phyloP scores from a whole-genome alignment of 2,888 invertebrate genomes.

The Diaphora mendica region DNA sequence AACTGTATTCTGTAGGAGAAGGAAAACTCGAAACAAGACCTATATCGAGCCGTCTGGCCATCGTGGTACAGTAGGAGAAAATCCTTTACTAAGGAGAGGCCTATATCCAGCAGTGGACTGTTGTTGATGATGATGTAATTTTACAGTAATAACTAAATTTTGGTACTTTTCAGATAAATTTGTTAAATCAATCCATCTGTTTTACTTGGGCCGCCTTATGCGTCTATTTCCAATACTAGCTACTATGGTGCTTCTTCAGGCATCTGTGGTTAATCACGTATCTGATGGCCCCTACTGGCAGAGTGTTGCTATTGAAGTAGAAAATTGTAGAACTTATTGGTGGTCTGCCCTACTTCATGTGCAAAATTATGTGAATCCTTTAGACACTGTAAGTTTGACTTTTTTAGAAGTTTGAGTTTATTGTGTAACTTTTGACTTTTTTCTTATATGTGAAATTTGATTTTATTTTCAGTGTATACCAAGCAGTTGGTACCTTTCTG shows the following conservation, averaged over 20 bases:
- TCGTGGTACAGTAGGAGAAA: no score
- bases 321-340: conserved; percentile 77
- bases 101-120: no score
- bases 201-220: conserved; percentile 62
- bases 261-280: conserved; percentile 61
- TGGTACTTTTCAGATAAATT: conserved; percentile 55
- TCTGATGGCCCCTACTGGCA: conserved; percentile 75
- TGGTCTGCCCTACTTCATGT: conserved; percentile 81
- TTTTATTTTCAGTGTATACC: conserved; percentile 59
- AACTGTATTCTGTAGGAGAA: no score
- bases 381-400: conserved; percentile 54
- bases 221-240: conserved; percentile 70
- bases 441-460: background rate
- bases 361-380: conserved; percentile 78
- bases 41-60: no score
- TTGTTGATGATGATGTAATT: no score
- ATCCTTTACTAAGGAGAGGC: no score
- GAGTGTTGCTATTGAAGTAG: conserved; percentile 63
- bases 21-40: no score
- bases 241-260: conserved; percentile 59
- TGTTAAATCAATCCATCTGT: conserved; percentile 59
- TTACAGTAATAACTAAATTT: background rate
- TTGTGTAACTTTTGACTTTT: background rate
- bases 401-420: background rate
- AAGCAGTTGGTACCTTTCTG: conserved; percentile 71